Conservation (phyloP, 2,888 invertebrate species). For the Anthoptus insignis region DNA sequence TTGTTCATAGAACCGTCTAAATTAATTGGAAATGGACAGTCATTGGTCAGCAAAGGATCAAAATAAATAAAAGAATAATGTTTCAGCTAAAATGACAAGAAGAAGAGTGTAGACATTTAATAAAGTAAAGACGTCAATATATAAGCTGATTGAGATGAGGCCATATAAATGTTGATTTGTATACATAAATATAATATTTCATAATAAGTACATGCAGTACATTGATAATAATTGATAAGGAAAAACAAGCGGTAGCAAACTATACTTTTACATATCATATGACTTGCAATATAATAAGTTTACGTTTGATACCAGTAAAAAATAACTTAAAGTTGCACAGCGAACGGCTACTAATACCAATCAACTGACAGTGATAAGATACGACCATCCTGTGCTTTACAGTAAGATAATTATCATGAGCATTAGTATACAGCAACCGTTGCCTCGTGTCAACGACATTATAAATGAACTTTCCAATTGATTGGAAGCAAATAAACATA, state of each 20-base stretch:
- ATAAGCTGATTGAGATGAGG: background rate
- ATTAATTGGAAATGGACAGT: too few species aligned
- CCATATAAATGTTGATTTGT: slow-evolving; percentile 14
- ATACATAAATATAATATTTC: background rate
- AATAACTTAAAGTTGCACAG: background rate
- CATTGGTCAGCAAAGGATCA: too few species aligned
- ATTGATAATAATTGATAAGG: background rate
- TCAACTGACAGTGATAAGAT: slow-evolving; percentile 1
- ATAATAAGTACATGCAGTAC: background rate
- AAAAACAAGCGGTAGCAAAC: background rate
- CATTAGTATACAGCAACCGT: slow-evolving; percentile 18
- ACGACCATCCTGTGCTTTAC: slow-evolving; percentile 1
- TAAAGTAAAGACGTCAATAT: background rate
- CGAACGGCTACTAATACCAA: background rate
- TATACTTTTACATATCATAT: too few species aligned
- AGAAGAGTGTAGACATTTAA: background rate
- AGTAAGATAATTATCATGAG: slow-evolving; percentile 11
- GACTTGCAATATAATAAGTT: too few species aligned
- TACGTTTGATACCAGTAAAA: too few species aligned
- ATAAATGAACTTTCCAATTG: slow-evolving; percentile 43
- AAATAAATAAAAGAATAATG: too few species aligned
- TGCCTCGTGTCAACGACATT: slow-evolving; percentile 29
- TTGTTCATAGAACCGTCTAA: background rate
- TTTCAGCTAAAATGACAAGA: too few species aligned
- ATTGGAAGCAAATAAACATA: slow-evolving; percentile 33